phyloP scores from a whole-genome alignment of 2,797 vertebrate genomes.

The Enteromius treurensis region DNA sequence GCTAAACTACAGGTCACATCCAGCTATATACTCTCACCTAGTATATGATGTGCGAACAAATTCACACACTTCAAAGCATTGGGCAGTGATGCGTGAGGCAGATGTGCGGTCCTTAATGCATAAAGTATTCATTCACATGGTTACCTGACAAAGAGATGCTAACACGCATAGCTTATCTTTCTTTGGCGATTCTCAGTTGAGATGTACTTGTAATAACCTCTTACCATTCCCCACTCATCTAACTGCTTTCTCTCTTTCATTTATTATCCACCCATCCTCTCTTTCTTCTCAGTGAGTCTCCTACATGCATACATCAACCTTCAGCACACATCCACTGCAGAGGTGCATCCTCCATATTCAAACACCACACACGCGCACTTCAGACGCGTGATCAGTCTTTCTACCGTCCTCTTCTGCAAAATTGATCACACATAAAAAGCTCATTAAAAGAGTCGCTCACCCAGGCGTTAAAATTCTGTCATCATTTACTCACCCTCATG shows the following conservation, averaged over 20 bases:
- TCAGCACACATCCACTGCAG: slow-evolving; percentile 55
- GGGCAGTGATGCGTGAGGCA: background rate
- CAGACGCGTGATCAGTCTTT: slow-evolving; percentile 30
- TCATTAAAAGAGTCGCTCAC: slow-evolving; percentile 7
- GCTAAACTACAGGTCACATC: background rate
- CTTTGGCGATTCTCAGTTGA: background rate
- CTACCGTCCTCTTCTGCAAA: slow-evolving; percentile 43
- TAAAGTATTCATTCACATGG: slow-evolving; percentile 26
- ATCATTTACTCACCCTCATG: slow-evolving; percentile 1
- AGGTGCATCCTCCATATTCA: slow-evolving; percentile 51
- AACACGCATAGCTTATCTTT: background rate
- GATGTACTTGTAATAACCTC: background rate
- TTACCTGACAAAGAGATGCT: slow-evolving; percentile 10
- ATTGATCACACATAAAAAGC: slow-evolving; percentile 38
- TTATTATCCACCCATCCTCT: slow-evolving; percentile 21
- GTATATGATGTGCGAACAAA: background rate
- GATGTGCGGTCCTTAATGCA: background rate
- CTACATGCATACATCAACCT: slow-evolving; percentile 53
- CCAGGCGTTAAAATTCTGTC: background rate
- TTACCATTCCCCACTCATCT: slow-evolving; percentile 3
- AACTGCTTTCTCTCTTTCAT: slow-evolving; percentile 1
- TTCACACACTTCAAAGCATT: background rate
- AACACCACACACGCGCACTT: slow-evolving; percentile 41
- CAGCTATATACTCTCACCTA: background rate
- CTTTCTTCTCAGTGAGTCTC: slow-evolving; percentile 44